Evolutionary conservation across 1,140 invertebrate genomes (phyloP), one percentile per base, ranked within the genome.

Genomic region (Bombus turneri): DNA sequence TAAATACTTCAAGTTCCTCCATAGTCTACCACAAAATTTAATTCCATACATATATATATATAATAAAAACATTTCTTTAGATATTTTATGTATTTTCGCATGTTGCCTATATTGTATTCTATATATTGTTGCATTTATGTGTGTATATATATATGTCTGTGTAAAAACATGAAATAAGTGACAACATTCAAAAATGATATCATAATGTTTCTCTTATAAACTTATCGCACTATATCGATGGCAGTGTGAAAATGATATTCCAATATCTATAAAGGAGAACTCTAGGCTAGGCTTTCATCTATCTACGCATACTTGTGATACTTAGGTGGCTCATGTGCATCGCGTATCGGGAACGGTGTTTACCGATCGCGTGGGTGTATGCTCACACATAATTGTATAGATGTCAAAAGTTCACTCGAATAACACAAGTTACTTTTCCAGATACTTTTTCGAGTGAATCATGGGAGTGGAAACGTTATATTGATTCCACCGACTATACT

Each of bases 231-330:
- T 6, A 15, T 41, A 62, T 59, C 47, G 41, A 79, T 71, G 34
- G 1, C n/a, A 22, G 34, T 28, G 68, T 64, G 53, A 68, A 86
- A 79, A 86, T 71, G 74, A 72, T 62, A 87, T 91, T 90, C 85
- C 87, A 86, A 68, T 82, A 43, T 64, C 90, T 89, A 91, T 92
- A 91, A 91, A 75, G 81, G 83, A 78, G 81, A 88, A 83, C 69
- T 85, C 47, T 73, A 72, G 69, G 81, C 71, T 59, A 87, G 81
- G 92, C 92, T 93, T 93, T 93, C 92, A 89, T 92, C 53, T n/a
- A 71, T 31, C 47, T 47, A 77, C 8, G 1, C 8, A 69, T 53
- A 76, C 6, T 1, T 41, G 9, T 8, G 28, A 53, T 53, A 53
- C 47, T 53, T 22, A 2, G 47, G 47, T 22, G 47, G 47, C 47